Evolutionary conservation across 2,888 invertebrate species (phyloP), one percentile per base, ranked within the genome.

Genomic region (Neocrepidodera transversa): DNA sequence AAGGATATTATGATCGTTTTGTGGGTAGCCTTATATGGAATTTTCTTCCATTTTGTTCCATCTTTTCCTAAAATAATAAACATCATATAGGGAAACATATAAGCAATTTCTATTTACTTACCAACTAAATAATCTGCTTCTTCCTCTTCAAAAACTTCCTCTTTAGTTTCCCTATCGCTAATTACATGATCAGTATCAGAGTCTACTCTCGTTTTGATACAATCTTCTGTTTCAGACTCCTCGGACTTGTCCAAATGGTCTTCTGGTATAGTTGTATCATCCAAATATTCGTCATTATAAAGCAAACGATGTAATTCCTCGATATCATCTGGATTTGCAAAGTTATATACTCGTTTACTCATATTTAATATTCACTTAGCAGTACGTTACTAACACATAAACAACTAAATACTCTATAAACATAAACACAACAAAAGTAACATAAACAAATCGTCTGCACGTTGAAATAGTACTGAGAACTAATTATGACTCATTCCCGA

Each of bases 1-100:
- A 11, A 61, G 11, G 18, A 52, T 57, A 57, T 57, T 61, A 38
- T 57, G n/a, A n/a, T n/a, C n/a, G n/a, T n/a, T n/a, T n/a, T n/a
- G n/a, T n/a, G n/a, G n/a, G n/a, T n/a, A n/a, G n/a, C n/a, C 47
- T 38, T 53, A 6, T 11, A 16, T 8, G 57, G 48, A n/a, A n/a
- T 49, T 61, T 53, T 58, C 30, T 20, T 48, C 61, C 61, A 61
- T 35, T 42, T 28, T 26, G 52, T 52, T 4, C 30, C 52, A 40
- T 52, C 52, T 13, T 10, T 4, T 28, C 40, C 52, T 48, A 48
- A 13, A 48, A 48, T 16, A 48, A 48, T 23, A 28, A 16, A 14
- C 10, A 11, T 40, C 16, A 40, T 40, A 14, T 14, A 14, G 8
- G 14, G 16, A 14, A 6, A 23, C 26, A 23, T 7, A 7, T 23